Evolutionary conservation across 2,113 vertebrate genomes (phyloP), one percentile per base, ranked within the genome.

Genomic region (Mohoua ochrocephala): DNA sequence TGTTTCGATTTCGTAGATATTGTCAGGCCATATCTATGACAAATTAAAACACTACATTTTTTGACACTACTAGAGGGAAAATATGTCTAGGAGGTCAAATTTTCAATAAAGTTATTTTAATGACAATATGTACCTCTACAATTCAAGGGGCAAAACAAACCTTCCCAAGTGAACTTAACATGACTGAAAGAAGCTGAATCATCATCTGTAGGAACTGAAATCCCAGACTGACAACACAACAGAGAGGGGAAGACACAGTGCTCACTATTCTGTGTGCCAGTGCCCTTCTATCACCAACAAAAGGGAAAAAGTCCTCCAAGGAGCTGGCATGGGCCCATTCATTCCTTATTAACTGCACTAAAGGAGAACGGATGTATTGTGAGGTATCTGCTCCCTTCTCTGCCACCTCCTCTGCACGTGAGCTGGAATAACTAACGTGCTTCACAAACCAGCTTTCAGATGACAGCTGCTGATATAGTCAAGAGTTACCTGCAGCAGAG

Each of bases 31-130:
- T 88, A 83, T 70, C 73, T 45, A 56, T 75, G 88, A 92, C 50
- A 94, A 95, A 95, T 74, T 90, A 90, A 84, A 93, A 92, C 12
- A 67, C 54, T 90, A 49, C n/a, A 90, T 95, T 88, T 89, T 63
- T 85, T 84, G 87, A 92, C 28, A 78, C 11, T 44, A 75, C 64
- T 71, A 78, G 35, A 78, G 61, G 56, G 69, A 91, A 95, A 91
- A 91, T 65, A 80, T 18, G 23, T 37, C 71, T 45, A 7, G 54
- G 59, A 88, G 64, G 79, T 70, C 81, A 93, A 84, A 88, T 64
- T 84, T 91, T 80, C 76, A 83, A 59, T 63, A 30, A 86, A 86
- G 63, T 74, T 89, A 57, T 80, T 93, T 84, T 75, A 64, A 89
- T 68, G 52, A 79, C 73, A 86, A 80, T 41, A 59, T 77, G 44